Percentiles rank a stretch among this genome's conserved stretches.
phyloP scores from a whole-genome alignment of 1,140 invertebrate genomes.

The Prorops nasuta region DNA sequence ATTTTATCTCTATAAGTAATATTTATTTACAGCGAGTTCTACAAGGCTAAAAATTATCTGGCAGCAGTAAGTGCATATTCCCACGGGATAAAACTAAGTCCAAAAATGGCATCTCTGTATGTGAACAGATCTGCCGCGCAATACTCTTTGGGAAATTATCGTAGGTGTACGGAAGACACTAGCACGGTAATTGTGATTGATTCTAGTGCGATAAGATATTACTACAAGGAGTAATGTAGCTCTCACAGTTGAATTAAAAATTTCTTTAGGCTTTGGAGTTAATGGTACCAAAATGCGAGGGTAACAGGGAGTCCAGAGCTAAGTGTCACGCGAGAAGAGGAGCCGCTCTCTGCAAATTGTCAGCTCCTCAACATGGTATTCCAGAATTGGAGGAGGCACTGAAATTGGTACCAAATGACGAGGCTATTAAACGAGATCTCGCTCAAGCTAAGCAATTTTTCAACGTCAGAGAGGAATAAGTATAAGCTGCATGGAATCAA shows the following conservation, averaged over 20 bases:
- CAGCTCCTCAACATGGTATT: constrained; percentile 70
- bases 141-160: constrained; percentile 70
- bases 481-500: neutral
- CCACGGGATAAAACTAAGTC: constrained; percentile 73
- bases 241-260: too few species aligned
- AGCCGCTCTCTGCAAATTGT: constrained; percentile 69
- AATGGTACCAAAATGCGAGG: constrained; percentile 67
- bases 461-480: constrained; percentile 24
- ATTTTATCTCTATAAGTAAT: too few species aligned
- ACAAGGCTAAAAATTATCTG: constrained; percentile 71
- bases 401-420: constrained; percentile 61
- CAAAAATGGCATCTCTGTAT: constrained; percentile 73
- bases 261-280: constrained; percentile 69
- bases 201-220: too few species aligned
- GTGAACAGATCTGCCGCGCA: constrained; percentile 76
- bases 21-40: constrained; percentile 63
- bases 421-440: constrained; percentile 53
- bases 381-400: constrained; percentile 72
- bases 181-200: constrained; percentile 59
- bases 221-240: too few species aligned
- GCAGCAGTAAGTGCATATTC: constrained; percentile 79
- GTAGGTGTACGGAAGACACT: constrained; percentile 67
- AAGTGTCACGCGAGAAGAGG: constrained; percentile 71
- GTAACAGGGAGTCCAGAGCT: constrained; percentile 69
- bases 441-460: constrained; percentile 33